Conservation (phyloP, 2,797 vertebrate species). For the Peromyscus attwateri region DNA sequence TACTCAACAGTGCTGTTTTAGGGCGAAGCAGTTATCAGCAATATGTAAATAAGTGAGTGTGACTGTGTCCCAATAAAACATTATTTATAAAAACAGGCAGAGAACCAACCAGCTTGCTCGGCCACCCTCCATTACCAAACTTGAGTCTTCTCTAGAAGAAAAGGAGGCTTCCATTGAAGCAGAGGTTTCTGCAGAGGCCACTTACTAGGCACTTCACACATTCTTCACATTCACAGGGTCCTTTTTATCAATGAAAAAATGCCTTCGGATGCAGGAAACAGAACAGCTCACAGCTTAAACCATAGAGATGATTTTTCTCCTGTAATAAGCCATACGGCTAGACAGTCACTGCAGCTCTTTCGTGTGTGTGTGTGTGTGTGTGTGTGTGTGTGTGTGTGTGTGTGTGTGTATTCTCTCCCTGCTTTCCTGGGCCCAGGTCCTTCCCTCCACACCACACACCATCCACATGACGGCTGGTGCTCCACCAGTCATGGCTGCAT, state of each 20-base stretch:
- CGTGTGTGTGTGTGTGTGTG: neutral
- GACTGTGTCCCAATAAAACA: conserved; percentile 42
- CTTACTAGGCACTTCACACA: neutral
- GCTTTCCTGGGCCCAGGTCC: neutral
- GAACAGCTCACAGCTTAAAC: neutral
- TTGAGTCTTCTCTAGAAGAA: neutral
- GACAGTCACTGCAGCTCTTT: neutral
- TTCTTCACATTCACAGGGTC: neutral
- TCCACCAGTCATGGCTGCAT: neutral
- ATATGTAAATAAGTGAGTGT: neutral
- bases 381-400: too few relatives aligned
- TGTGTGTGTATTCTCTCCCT: neutral
- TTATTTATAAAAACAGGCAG: conserved; percentile 40
- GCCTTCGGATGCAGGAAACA: neutral
- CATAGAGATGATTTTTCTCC: neutral
- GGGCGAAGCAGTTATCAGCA: neutral
- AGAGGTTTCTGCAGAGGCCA: neutral
- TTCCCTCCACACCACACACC: neutral
- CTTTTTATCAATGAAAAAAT: neutral
- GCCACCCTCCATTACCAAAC: neutral
- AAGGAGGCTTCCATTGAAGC: neutral
- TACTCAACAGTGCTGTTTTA: neutral
- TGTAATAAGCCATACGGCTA: neutral
- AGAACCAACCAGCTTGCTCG: neutral
- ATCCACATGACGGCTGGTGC: too few relatives aligned